A percentile compares a stretch with the other conserved stretches of the same genome.
These are phyloP conservation scores for Paracentrotus lividus DNA, from an alignment of 53 echinoderm and acorn worm species.

Conservation along the genomic window DNA sequence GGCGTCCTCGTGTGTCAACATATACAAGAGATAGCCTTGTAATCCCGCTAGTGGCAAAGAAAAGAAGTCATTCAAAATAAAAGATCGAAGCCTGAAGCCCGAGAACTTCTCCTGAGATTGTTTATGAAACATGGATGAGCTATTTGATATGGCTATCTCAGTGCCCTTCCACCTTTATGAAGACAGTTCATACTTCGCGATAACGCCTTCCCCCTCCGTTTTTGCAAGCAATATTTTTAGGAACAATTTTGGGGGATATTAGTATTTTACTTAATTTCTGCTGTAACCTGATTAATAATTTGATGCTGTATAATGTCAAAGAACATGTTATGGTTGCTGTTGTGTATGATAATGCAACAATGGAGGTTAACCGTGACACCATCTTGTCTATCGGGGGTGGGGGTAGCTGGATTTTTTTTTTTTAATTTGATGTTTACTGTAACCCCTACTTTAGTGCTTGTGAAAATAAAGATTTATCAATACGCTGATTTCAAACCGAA, in stretches of 20 bases:
- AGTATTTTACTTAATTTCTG: not conserved
- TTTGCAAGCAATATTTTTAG: not conserved
- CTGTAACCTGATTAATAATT: no score
- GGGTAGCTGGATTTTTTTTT: no score
- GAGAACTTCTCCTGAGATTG: not conserved
- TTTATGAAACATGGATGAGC: constrained; percentile 1
- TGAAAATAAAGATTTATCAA: no score
- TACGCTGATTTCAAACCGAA: not conserved
- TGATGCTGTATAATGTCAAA: not conserved
- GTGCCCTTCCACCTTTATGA: not conserved
- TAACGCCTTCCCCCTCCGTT: no score
- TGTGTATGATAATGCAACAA: no score
- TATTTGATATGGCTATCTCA: not conserved
- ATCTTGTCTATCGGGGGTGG: no score
- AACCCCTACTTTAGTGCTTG: no score
- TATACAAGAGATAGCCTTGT: not conserved
- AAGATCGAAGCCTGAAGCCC: not conserved
- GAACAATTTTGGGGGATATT: not conserved
- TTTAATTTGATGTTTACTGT: no score
- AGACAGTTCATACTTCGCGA: not conserved
- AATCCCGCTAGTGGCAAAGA: not conserved
- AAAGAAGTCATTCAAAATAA: not conserved
- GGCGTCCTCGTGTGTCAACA: not conserved
- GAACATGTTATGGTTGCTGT: no score
- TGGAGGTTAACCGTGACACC: no score